Conservation (phyloP, 64 coral and sea anemone genomes). For the Astreopora myriophthalma region DNA sequence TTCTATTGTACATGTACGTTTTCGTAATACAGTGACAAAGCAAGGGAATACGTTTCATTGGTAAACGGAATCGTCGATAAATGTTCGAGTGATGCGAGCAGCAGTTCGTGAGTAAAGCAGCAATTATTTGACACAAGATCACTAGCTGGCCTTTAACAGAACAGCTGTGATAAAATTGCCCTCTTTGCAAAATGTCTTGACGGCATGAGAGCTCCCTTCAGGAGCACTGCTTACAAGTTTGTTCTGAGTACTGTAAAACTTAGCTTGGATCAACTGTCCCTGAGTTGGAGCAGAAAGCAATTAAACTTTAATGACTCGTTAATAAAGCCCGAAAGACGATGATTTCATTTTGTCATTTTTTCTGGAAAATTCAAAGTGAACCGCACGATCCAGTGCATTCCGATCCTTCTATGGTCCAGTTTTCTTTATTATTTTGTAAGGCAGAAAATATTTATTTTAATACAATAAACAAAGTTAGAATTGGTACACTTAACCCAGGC, state of each 20-base stretch:
- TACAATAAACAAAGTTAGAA: background rate
- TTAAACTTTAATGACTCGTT: constrained; percentile 42
- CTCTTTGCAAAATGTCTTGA: background rate
- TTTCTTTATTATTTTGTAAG: background rate
- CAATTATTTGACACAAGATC: background rate
- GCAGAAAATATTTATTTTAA: constrained; percentile 25
- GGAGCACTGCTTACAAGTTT: no score
- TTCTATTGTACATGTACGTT: no score
- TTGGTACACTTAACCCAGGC: background rate
- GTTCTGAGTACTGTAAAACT: background rate
- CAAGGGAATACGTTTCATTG: background rate
- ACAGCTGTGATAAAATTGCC: background rate
- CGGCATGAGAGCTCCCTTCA: background rate
- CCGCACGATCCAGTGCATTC: no score
- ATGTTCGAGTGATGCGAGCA: background rate
- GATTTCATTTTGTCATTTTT: background rate
- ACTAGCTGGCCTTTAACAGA: background rate
- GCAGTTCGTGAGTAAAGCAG: constrained; percentile 12
- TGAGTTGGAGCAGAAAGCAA: background rate
- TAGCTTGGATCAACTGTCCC: background rate
- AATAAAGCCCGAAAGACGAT: background rate
- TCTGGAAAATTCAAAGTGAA: background rate
- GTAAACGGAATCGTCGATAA: background rate
- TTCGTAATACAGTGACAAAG: background rate
- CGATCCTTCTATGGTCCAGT: background rate